Base-by-base conservation (phyloP, 2,888 invertebrate genomes). In the Epinotia brunnichana region DNA sequence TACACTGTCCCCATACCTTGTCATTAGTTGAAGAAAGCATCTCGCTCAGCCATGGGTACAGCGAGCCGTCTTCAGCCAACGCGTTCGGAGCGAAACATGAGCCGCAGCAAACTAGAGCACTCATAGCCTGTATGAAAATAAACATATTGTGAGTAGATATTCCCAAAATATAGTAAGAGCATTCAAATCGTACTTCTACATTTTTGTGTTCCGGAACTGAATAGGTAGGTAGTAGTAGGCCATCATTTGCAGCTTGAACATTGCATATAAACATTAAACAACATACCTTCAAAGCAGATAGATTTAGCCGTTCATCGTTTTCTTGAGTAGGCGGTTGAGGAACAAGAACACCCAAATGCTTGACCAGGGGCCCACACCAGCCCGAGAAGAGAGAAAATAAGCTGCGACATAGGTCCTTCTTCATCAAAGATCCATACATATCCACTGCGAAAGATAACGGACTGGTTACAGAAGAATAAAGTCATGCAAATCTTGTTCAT, bases 41-140 rank as follows among this genome's bases (percentile, higher is more conserved):
- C 80, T 97, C 95, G 89, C 98, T 97, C 70, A 99, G 94, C 99
- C 99, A 99, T 70, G 97, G 95, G 87, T 99, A 99, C 79, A 98
- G 95, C 4, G 97, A 95, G 61, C 98, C 98, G 82, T 99, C 99
- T 84, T 99, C 99, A 10, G 96, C 96, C 48, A 98, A 91, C 39
- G 96, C 96, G 62, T 95, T 94, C 0, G 96, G 95, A 81, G 99
- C 97, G 88, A 99, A 99, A 81, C 98, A 97, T 0, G 98, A 97
- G 0, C 99, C 99, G 87, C 99, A 99, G 85, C 98, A 98, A 1
- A 99, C 94, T 35, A 99, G 94, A 11, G 98, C 97, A 75, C 98
- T 98, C 97, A 99, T 99, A 2, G 99, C 99, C 94, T 98, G 94
- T 19, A 24, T 0, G 19, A 35, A 64, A 48, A 54, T 2, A 54